These are phyloP conservation scores for Zaprionus bogoriensis DNA, from an alignment of 2,888 invertebrate genomes.

Conservation along the genomic window DNA sequence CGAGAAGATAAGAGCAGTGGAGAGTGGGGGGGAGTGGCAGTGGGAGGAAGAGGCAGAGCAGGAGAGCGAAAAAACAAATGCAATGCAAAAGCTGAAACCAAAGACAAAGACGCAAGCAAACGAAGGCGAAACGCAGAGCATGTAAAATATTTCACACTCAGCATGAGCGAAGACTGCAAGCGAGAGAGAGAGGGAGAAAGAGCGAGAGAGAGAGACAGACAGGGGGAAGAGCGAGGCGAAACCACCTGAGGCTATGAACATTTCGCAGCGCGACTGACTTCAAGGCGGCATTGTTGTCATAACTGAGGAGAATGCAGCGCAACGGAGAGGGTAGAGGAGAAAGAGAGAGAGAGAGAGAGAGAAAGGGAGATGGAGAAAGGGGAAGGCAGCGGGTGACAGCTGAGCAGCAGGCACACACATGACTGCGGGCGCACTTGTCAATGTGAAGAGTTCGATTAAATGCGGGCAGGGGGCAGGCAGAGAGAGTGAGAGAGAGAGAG, in stretches of 20 bases:
- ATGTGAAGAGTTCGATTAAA: constrained; percentile 52
- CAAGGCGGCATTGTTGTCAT: constrained; percentile 58
- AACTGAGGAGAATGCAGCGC: constrained; percentile 17
- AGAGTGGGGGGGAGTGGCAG: background rate
- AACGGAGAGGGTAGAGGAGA: background rate
- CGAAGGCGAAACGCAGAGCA: constrained; percentile 20
- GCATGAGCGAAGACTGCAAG: background rate
- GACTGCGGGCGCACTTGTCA: constrained; percentile 59
- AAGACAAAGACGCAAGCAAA: constrained; percentile 38
- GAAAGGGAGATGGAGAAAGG: background rate
- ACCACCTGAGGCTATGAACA: constrained; percentile 61
- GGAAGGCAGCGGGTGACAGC: background rate
- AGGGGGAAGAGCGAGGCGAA: constrained; percentile 7
- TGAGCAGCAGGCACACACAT: background rate
- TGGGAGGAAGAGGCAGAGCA: background rate
- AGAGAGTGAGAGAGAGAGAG: background rate
- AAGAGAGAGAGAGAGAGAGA: background rate
- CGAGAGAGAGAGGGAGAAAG: background rate
- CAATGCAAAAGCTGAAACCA: constrained; percentile 49
- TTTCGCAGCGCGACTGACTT: constrained; percentile 45
- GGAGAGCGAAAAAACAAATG: constrained; percentile 10
- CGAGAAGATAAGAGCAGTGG: background rate
- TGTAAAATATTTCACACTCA: constrained; percentile 54
- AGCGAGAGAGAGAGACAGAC: background rate
- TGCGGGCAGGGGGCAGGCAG: constrained; percentile 21